Conservation (phyloP, 2,113 vertebrate species). For the Bufo gargarizans region DNA sequence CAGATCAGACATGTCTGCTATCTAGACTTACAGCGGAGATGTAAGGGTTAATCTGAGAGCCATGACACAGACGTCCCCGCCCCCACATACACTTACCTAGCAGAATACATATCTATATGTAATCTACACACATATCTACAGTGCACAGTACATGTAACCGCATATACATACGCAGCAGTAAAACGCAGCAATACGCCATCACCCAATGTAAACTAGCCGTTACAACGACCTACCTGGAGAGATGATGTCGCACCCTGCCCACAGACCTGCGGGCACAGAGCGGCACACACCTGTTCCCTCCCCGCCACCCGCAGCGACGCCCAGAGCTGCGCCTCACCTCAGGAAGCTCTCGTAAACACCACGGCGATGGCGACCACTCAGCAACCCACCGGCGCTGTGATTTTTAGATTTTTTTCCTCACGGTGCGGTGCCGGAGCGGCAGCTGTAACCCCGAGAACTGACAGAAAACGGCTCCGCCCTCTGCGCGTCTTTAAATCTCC, state of each 20-base stretch:
- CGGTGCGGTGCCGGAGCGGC: background rate
- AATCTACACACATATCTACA: too few species aligned
- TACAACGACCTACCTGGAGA: background rate
- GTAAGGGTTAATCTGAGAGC: too few species aligned
- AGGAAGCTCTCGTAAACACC: background rate
- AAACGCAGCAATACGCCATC: too few species aligned
- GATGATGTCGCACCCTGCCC: background rate
- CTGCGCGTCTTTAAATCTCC: slow-evolving; percentile 3
- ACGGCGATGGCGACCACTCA: background rate
- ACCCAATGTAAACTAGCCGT: background rate
- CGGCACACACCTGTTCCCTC: background rate
- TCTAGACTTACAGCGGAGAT: too few species aligned
- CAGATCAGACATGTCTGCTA: too few species aligned
- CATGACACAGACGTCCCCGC: too few species aligned
- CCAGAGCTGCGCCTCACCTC: background rate
- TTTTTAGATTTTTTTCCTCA: background rate
- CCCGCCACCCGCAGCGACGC: background rate
- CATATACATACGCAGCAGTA: too few species aligned
- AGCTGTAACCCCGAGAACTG: background rate
- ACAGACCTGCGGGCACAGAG: background rate
- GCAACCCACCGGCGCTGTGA: background rate
- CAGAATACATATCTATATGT: too few species aligned
- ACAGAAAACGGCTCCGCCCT: background rate
- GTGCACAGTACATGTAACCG: too few species aligned
- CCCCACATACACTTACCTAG: too few species aligned